phyloP scores from a whole-genome alignment of 1,140 invertebrate genomes.

The Muscidifurax raptorellus region DNA sequence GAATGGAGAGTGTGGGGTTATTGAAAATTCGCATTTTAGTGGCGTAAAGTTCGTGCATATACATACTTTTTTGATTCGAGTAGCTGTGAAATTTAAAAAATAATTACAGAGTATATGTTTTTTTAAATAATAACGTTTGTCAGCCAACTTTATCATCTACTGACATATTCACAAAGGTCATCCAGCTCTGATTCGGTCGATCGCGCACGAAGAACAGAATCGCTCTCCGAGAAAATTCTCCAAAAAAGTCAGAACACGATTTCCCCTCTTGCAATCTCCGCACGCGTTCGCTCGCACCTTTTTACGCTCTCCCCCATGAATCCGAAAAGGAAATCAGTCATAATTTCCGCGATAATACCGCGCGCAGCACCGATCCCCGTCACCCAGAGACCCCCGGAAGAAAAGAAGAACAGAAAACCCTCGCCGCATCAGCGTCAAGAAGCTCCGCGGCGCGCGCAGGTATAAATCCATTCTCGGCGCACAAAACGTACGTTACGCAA shows the following conservation, averaged over 20 bases:
- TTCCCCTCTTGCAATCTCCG: background rate
- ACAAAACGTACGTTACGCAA: constrained; percentile 65
- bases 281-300: background rate
- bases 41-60: too few relatives aligned
- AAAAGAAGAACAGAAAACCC: background rate
- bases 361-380: background rate
- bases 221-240: background rate
- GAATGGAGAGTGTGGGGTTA: background rate
- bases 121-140: too few relatives aligned
- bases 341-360: constrained; percentile 22
- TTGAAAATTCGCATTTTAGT: too few relatives aligned
- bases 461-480: constrained; percentile 57
- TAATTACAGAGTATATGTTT: too few relatives aligned
- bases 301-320: background rate
- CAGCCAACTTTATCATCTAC: too few relatives aligned
- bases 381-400: constrained; percentile 15
- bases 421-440: constrained; percentile 44
- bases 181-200: too few relatives aligned
- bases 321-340: constrained; percentile 7
- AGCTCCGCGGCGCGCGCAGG: constrained; percentile 50
- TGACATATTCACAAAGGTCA: too few relatives aligned
- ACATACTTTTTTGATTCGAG: too few relatives aligned
- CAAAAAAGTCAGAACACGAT: background rate
- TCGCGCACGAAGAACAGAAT: too few relatives aligned
- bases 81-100: too few relatives aligned